Percentiles rank a stretch among this genome's conserved stretches.
Evolutionary conservation across 1,140 invertebrate species (phyloP).

Genomic region (Lepeophtheirus salmonis): DNA sequence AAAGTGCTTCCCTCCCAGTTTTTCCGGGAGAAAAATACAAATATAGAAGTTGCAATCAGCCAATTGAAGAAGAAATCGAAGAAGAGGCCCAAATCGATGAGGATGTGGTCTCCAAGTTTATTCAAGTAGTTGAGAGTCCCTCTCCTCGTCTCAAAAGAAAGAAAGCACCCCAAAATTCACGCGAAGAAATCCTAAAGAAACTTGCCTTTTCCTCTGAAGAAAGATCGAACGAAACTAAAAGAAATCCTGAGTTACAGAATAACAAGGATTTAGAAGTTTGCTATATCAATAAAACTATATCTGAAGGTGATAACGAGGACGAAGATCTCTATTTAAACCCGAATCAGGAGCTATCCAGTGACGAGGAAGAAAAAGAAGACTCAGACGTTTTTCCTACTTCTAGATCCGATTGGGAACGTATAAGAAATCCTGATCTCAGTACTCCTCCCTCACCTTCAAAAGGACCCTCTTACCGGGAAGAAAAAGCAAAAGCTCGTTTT

Average conservation of each 20-base stretch:
- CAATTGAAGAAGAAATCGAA: background rate
- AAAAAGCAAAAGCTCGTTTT: background rate
- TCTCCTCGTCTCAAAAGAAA: background rate
- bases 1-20: background rate
- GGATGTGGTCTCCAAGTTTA: background rate
- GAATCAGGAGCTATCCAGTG: background rate
- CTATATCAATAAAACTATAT: background rate
- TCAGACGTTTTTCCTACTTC: background rate
- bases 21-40: background rate
- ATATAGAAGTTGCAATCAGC: background rate
- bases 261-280: slow-evolving; percentile 2
- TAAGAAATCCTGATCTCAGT: background rate
- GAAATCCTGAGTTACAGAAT: background rate
- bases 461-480: background rate
- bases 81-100: background rate
- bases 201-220: background rate
- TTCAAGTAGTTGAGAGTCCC: background rate
- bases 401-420: background rate
- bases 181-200: slow-evolving; percentile 7
- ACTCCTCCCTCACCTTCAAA: background rate
- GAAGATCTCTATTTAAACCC: background rate
- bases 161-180: background rate
- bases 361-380: background rate
- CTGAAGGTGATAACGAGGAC: background rate
- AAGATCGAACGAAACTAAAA: background rate